Evolutionary conservation across 1,140 invertebrate species (phyloP), one percentile per base, ranked within the genome.

Genomic region (Formica selysi): DNA sequence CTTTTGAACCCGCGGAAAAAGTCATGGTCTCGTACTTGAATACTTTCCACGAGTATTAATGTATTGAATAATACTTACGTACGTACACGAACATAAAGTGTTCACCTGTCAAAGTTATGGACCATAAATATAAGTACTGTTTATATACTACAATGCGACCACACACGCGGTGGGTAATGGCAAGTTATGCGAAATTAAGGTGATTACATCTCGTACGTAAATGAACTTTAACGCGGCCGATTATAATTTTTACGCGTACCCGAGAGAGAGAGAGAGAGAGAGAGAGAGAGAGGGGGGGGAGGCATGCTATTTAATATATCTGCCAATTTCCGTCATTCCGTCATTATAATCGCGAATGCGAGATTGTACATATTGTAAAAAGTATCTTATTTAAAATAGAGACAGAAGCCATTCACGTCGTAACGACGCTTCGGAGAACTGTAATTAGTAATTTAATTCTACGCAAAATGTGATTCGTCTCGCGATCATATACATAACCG

Each of bases 391-490:
- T 51, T 48, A 67, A 61, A 38, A 19, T 6, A 67, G 44, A 67
- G 32, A 10, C n/a, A 13, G 65, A 38, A 29, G 26, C 2, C 13
- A 11, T 61, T 48, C 26, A 51, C 32, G 62, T 32, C 36, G n/a
- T 51, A 65, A 65, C 6, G 26, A 36, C 13, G 16, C 11, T 44
- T 29, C 8, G 8, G 11, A 26, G 67, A 54, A 86, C 29, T 48
- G 29, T 65, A 86, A 41, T 67, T 79, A 73, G 44, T 84, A 71
- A 70, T 74, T 64, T 67, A 78, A 68, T 84, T 85, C 22, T 59
- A 59, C 38, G 36, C 8, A 51, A 32, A 32, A 74, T 65, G 70
- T 59, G 36, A 81, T 83, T 73, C 13, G 26, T 74, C 38, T 61
- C 32, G 32, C 64, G 26, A 74, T 8, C 5, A 19, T 87, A 22